A percentile compares a stretch with the other conserved stretches of the same genome.
Evolutionary conservation across 2,797 vertebrate genomes (phyloP).

Genomic region (Chrosomus eos): DNA sequence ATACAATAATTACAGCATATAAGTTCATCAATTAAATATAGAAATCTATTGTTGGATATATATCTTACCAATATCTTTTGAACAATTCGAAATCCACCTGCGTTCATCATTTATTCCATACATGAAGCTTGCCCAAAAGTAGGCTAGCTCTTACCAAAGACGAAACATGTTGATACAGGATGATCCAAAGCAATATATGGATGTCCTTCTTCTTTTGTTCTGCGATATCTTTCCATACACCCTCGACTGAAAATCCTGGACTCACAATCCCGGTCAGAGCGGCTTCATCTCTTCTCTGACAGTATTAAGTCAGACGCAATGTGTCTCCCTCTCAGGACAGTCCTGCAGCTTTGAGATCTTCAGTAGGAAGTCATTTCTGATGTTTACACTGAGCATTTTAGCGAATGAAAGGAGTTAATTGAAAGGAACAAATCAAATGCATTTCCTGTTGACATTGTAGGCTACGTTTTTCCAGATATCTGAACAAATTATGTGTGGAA

Average conservation of each 20-base stretch:
- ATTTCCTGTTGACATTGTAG: not conserved
- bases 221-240: conserved; percentile 26
- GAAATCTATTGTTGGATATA: no score
- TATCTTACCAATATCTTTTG: not conserved
- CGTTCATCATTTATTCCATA: not conserved
- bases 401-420: not conserved
- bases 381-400: conserved; percentile 14
- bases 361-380: conserved; percentile 21
- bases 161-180: not conserved
- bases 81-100: conserved; percentile 8
- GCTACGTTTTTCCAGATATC: not conserved
- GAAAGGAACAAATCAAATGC: conserved; percentile 6
- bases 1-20: not conserved
- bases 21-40: no score
- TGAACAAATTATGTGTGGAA: not conserved
- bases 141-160: conserved; percentile 35
- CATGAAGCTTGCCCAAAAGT: not conserved
- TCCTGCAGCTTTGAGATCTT: conserved; percentile 20
- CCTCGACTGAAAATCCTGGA: conserved; percentile 20
- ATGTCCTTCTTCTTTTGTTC: conserved; percentile 2
- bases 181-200: not conserved
- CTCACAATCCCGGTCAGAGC: conserved; percentile 8
- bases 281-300: conserved; percentile 34
- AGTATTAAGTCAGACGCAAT: conserved; percentile 23
- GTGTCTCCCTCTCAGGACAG: conserved; percentile 16